A percentile compares a stretch with the other conserved stretches of the same genome.
Evolutionary conservation across 2,888 invertebrate species (phyloP).

Genomic region (Nymphalis polychloros): DNA sequence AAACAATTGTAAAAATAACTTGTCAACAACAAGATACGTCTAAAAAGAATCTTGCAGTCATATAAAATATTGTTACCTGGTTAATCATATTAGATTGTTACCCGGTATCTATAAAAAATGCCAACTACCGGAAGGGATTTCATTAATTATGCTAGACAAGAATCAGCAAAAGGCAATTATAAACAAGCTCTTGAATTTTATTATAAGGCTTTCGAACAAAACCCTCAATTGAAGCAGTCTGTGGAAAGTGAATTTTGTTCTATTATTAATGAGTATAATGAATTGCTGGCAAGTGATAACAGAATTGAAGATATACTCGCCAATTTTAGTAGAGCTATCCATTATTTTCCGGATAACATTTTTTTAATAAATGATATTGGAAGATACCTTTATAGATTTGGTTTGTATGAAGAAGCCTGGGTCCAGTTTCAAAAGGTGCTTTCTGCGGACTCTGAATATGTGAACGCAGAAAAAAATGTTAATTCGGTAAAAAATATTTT

Average conservation of each 20-base stretch:
- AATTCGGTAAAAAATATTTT: slow-evolving; percentile 85
- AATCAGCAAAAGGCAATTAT: slow-evolving; percentile 49
- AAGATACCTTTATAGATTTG: slow-evolving; percentile 74
- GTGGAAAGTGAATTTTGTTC: slow-evolving; percentile 59
- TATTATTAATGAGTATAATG: slow-evolving; percentile 52
- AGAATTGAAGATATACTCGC: slow-evolving; percentile 60
- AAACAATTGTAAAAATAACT: too few species aligned
- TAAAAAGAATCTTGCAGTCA: too few species aligned
- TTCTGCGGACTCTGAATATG: slow-evolving; percentile 70
- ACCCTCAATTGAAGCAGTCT: slow-evolving; percentile 45
- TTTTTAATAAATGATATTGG: slow-evolving; percentile 66
- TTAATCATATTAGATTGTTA: too few species aligned
- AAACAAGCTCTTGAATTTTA: slow-evolving; percentile 62
- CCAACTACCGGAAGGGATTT: slow-evolving; percentile 42
- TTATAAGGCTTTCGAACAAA: slow-evolving; percentile 56
- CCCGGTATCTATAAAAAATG: slow-evolving; percentile 20
- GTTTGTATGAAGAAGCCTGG: slow-evolving; percentile 80
- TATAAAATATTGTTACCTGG: too few species aligned
- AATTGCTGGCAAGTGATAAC: slow-evolving; percentile 46
- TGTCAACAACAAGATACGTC: too few species aligned
- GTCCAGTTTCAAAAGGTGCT: slow-evolving; percentile 80
- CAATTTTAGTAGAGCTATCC: slow-evolving; percentile 57
- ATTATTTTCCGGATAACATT: slow-evolving; percentile 55
- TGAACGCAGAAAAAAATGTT: slow-evolving; percentile 84
- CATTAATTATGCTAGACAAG: slow-evolving; percentile 53